phyloP scores from a whole-genome alignment of 2,797 vertebrate genomes.

The Acanthiza pusilla region DNA sequence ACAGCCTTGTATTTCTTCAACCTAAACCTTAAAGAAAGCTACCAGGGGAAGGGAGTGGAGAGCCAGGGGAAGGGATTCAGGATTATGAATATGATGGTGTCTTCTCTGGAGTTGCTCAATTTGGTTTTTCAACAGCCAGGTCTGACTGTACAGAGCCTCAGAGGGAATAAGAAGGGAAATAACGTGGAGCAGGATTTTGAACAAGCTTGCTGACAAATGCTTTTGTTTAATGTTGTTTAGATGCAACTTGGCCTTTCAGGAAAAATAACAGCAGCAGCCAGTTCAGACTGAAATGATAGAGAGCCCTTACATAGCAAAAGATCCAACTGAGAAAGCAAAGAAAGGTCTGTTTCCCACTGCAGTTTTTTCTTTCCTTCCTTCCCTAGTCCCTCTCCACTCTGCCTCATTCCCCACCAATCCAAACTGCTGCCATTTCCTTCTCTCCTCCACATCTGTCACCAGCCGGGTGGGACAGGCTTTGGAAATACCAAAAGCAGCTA shows the following conservation, averaged over 20 bases:
- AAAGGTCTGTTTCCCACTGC: not conserved
- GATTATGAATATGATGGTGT: not conserved
- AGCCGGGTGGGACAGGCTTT: not conserved
- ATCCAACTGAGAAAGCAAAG: not conserved
- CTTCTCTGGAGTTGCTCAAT: not conserved
- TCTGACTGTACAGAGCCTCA: not conserved
- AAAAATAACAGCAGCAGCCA: not conserved
- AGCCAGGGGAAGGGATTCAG: not conserved
- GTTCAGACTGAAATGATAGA: not conserved
- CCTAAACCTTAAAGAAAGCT: not conserved
- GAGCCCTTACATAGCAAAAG: not conserved
- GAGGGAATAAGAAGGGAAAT: not conserved
- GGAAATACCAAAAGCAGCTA: not conserved
- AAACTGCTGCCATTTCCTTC: not conserved
- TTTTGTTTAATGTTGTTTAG: not conserved
- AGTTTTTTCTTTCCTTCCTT: not conserved
- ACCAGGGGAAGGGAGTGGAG: not conserved
- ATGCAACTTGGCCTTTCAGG: not conserved
- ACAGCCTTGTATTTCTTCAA: not conserved
- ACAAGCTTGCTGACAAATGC: not conserved
- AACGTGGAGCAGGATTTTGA: not conserved
- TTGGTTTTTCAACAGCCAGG: not conserved
- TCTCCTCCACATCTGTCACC: not conserved
- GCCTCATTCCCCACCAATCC: not conserved
- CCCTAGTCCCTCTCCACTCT: not conserved